These are phyloP conservation scores for Nysson spinosus DNA, from an alignment of 2,888 invertebrate genomes.

Conservation along the genomic window DNA sequence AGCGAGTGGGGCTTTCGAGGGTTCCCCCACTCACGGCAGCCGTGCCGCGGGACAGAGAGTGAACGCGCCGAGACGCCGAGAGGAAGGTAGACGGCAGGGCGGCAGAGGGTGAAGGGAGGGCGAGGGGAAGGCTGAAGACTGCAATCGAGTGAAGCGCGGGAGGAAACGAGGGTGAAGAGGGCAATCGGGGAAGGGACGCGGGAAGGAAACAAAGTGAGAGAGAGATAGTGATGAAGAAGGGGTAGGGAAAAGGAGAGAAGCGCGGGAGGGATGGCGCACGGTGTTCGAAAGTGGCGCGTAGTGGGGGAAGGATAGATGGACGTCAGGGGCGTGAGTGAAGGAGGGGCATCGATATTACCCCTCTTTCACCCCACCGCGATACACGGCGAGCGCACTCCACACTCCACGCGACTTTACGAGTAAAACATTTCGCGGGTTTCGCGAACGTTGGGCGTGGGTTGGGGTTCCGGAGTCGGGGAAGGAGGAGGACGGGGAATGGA, in stretches of 20 bases:
- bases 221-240: too few relatives aligned
- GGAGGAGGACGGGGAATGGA: constrained; percentile 39
- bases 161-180: constrained; percentile 15
- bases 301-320: constrained; percentile 58
- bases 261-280: constrained; percentile 44
- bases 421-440: constrained; percentile 75
- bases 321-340: constrained; percentile 67
- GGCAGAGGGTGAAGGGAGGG: constrained; percentile 23
- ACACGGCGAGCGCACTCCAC: constrained; percentile 43
- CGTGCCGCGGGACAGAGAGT: constrained; percentile 38
- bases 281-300: constrained; percentile 25
- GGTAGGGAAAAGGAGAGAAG: constrained; percentile 22
- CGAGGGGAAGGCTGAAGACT: constrained; percentile 39
- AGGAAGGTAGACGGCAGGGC: constrained; percentile 20
- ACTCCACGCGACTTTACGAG: constrained; percentile 65
- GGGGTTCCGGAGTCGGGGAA: constrained; percentile 32
- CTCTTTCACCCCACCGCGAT: constrained; percentile 31
- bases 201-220: too few relatives aligned
- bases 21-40: constrained; percentile 63
- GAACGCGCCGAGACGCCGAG: constrained; percentile 31
- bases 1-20: constrained; percentile 73
- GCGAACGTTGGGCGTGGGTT: constrained; percentile 58
- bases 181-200: constrained; percentile 34
- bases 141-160: too few relatives aligned
- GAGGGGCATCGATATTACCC: constrained; percentile 59